Evolutionary conservation across 2,113 vertebrate species (phyloP).

Genomic region (Mustela nigripes): DNA sequence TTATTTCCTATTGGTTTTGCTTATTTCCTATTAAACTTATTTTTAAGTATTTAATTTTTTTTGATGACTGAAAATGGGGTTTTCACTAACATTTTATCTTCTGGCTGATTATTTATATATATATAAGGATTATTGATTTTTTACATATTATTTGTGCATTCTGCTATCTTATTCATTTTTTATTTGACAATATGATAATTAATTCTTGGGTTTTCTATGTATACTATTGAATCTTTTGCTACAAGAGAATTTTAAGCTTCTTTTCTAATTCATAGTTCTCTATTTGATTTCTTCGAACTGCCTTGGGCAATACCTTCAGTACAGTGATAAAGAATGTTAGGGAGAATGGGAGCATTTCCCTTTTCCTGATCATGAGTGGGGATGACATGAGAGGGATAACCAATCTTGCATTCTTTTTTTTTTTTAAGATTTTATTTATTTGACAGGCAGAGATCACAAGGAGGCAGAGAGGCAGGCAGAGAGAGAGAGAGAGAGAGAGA

Average conservation of each 20-base stretch:
- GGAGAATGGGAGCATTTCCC: neutral
- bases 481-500: too few relatives aligned
- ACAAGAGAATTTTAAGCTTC: neutral
- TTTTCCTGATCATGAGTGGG: neutral
- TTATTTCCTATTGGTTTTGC: conserved; percentile 8
- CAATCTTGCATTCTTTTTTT: neutral
- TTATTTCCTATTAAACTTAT: conserved; percentile 38
- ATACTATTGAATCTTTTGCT: neutral
- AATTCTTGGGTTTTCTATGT: neutral
- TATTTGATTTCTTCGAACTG: neutral
- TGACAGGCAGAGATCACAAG: too few relatives aligned
- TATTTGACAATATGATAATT: neutral
- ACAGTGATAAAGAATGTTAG: neutral
- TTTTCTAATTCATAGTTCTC: neutral
- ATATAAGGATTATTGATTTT: conserved; percentile 28
- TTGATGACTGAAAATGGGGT: neutral
- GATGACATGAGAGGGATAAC: neutral
- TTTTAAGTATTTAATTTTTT: conserved; percentile 13
- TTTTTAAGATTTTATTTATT: too few relatives aligned
- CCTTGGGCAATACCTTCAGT: neutral
- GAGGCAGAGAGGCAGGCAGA: too few relatives aligned
- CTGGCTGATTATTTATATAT: neutral
- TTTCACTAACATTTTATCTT: conserved; percentile 52
- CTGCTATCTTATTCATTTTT: neutral
- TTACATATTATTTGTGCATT: neutral